Evolutionary conservation across 2,797 vertebrate genomes (phyloP).

Genomic region (Pelochelys cantorii): DNA sequence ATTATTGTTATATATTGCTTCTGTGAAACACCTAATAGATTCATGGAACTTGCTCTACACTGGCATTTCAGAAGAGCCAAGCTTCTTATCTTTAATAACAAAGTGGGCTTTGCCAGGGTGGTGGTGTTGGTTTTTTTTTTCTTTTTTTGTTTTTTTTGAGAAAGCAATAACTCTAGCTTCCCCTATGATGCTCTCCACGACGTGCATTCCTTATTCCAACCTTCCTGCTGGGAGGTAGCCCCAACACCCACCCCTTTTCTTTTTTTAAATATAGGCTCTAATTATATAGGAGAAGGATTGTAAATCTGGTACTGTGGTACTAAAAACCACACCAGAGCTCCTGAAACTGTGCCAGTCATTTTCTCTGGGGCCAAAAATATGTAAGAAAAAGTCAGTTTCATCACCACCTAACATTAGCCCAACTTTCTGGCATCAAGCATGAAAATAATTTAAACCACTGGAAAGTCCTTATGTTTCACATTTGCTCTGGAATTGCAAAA

Average conservation of each 20-base stretch:
- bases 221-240: constrained; percentile 63
- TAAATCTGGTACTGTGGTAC: constrained; percentile 65
- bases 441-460: constrained; percentile 61
- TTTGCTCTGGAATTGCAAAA: constrained; percentile 52
- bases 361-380: constrained; percentile 46
- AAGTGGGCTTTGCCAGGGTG: not conserved
- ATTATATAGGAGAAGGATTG: constrained; percentile 63
- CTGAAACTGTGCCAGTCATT: constrained; percentile 51
- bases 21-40: not conserved
- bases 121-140: too few species aligned
- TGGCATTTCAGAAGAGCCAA: not conserved
- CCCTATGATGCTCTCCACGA: constrained; percentile 9
- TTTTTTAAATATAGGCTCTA: constrained; percentile 65
- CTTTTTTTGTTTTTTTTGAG: not conserved
- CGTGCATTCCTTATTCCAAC: constrained; percentile 41
- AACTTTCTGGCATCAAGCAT: constrained; percentile 58
- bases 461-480: constrained; percentile 43
- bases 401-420: constrained; percentile 52
- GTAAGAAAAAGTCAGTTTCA: constrained; percentile 56
- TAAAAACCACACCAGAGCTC: constrained; percentile 58
- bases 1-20: not conserved
- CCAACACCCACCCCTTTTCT: not conserved
- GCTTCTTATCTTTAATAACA: not conserved
- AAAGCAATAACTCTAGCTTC: constrained; percentile 30
- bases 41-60: not conserved